phyloP scores from a whole-genome alignment of 2,888 invertebrate species.

The Andrena hattorfiana region DNA sequence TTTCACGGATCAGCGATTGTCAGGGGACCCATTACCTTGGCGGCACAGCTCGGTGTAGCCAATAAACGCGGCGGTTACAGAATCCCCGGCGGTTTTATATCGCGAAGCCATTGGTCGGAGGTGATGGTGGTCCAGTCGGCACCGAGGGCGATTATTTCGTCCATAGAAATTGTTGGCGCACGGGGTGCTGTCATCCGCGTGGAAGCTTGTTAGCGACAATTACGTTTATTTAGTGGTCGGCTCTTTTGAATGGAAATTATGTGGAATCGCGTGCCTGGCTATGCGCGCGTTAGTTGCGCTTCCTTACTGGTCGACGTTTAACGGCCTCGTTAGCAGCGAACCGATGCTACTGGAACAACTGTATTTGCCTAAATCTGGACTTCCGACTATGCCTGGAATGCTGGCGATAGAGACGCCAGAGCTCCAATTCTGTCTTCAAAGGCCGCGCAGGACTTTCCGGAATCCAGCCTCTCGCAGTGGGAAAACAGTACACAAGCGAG shows the following conservation, averaged over 20 bases:
- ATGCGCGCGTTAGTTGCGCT: slow-evolving; percentile 25
- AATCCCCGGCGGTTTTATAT: slow-evolving; percentile 12
- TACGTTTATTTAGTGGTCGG: slow-evolving; percentile 54
- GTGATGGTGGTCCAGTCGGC: not conserved
- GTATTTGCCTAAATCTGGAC: slow-evolving; percentile 21
- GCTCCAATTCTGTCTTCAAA: not conserved
- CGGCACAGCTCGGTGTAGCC: slow-evolving; percentile 27
- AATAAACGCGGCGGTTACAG: slow-evolving; percentile 12
- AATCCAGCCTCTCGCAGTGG: not conserved
- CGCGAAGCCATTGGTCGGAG: not conserved
- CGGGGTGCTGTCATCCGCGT: slow-evolving; percentile 1
- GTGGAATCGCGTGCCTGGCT: slow-evolving; percentile 30
- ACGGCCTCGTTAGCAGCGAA: slow-evolving; percentile 41
- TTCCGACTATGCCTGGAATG: not conserved
- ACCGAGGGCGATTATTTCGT: slow-evolving; percentile 1
- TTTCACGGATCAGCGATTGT: slow-evolving; percentile 76
- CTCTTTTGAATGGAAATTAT: slow-evolving; percentile 54
- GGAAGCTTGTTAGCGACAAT: slow-evolving; percentile 46
- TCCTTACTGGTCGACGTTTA: slow-evolving; percentile 9
- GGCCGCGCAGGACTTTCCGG: not conserved
- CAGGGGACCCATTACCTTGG: slow-evolving; percentile 68
- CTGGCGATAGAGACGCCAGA: not conserved
- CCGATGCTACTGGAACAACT: slow-evolving; percentile 32
- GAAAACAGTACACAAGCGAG: not conserved
- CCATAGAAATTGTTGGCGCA: slow-evolving; percentile 3